Conservation (phyloP, 2,113 vertebrate species). For the Acrocephalus arundinaceus region DNA sequence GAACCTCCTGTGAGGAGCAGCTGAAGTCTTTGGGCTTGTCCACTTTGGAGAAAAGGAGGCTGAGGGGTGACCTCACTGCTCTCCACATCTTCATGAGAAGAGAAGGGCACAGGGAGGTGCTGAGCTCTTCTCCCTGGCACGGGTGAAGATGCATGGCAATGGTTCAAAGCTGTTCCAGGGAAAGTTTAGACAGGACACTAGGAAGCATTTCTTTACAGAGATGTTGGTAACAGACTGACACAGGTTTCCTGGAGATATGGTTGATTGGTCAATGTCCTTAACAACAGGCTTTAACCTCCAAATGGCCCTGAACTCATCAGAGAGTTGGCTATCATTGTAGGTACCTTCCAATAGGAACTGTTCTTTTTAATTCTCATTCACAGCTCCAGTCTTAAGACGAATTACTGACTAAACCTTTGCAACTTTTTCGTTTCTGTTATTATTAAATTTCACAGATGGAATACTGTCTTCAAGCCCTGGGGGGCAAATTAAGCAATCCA, state of each 20-base stretch:
- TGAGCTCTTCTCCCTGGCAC: background rate
- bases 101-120: background rate
- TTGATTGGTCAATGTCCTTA: fast-evolving
- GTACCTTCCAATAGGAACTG: background rate
- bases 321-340: background rate
- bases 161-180: background rate
- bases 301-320: background rate
- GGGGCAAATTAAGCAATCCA: background rate
- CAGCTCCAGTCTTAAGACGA: background rate
- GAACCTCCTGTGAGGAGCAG: background rate
- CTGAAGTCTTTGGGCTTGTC: background rate
- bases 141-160: background rate
- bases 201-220: background rate
- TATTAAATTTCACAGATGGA: background rate
- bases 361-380: background rate
- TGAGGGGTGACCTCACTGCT: background rate
- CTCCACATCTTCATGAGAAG: background rate
- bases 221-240: background rate
- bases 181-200: background rate
- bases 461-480: background rate
- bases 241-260: background rate
- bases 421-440: background rate
- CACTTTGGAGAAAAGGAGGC: background rate
- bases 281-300: background rate
- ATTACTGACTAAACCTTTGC: background rate